Conservation (phyloP, 2,113 vertebrate genomes). For the Tachuris rubrigastra region DNA sequence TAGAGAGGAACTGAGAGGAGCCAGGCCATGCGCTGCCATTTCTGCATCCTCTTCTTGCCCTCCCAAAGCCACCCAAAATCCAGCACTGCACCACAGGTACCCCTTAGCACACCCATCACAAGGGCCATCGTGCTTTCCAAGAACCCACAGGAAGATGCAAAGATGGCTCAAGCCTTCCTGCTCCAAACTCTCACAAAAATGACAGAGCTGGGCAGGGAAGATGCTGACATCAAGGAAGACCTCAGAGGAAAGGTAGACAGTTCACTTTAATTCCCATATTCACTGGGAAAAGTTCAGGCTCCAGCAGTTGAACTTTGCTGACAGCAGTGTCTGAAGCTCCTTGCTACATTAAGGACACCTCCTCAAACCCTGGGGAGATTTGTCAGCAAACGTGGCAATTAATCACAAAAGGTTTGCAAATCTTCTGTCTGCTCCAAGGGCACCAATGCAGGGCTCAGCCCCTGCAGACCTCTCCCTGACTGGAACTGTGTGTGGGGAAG, state of each 20-base stretch:
- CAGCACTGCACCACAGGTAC: accelerated
- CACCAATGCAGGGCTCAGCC: background rate
- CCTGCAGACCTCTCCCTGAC: background rate
- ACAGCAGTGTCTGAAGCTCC: background rate
- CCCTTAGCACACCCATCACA: background rate
- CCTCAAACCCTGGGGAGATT: background rate
- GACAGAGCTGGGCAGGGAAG: background rate
- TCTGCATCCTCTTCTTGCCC: background rate
- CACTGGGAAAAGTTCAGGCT: background rate
- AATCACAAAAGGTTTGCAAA: background rate
- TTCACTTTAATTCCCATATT: background rate
- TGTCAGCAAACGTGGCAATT: background rate
- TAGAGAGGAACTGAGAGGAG: conserved; percentile 19
- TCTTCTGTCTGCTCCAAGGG: accelerated
- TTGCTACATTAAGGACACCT: background rate
- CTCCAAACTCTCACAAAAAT: background rate
- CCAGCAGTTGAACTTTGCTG: background rate
- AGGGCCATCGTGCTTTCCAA: accelerated
- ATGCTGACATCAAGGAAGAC: background rate
- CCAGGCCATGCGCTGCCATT: background rate
- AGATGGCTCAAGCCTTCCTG: background rate
- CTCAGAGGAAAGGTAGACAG: background rate
- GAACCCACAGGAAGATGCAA: background rate
- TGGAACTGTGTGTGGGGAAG: accelerated
- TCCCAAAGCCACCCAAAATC: background rate